Evolutionary conservation across 2,888 invertebrate genomes (phyloP).

Genomic region (Metacarcinus magister): DNA sequence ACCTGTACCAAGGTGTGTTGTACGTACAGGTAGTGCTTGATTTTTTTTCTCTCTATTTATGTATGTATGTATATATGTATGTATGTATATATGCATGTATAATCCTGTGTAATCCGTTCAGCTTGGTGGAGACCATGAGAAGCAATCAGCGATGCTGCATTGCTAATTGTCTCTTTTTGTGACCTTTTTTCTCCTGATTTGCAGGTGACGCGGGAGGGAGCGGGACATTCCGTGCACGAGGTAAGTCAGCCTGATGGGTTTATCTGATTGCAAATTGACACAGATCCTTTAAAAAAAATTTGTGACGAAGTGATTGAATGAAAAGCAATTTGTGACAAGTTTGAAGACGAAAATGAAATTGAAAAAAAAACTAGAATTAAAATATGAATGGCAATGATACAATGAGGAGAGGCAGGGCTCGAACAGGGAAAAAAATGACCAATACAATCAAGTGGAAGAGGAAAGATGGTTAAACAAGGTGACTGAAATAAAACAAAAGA

Average conservation of each 20-base stretch:
- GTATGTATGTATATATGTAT: background rate
- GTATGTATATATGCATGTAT: background rate
- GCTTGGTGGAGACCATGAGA: background rate
- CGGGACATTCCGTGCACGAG: background rate
- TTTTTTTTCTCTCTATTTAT: too few relatives aligned
- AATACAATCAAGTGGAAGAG: background rate
- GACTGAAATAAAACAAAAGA: too few relatives aligned
- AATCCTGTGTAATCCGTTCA: background rate
- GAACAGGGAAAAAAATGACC: background rate
- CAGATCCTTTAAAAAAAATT: background rate
- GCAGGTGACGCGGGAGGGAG: constrained; percentile 8
- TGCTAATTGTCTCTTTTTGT: background rate
- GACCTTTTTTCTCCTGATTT: background rate
- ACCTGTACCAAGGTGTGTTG: too few relatives aligned
- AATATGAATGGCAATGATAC: background rate
- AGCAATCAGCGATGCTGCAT: constrained; percentile 29
- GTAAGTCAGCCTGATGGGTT: background rate
- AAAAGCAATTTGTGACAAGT: constrained; percentile 31
- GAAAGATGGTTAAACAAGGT: background rate
- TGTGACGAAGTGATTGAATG: background rate
- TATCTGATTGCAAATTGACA: constrained; percentile 34
- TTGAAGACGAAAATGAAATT: background rate
- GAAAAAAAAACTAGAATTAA: background rate
- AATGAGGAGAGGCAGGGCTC: background rate
- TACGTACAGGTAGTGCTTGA: too few relatives aligned